Percentiles rank a stretch among this genome's conserved stretches.
Conservation (phyloP, 2,797 vertebrate genomes). For the Pelodytes ibericus region DNA sequence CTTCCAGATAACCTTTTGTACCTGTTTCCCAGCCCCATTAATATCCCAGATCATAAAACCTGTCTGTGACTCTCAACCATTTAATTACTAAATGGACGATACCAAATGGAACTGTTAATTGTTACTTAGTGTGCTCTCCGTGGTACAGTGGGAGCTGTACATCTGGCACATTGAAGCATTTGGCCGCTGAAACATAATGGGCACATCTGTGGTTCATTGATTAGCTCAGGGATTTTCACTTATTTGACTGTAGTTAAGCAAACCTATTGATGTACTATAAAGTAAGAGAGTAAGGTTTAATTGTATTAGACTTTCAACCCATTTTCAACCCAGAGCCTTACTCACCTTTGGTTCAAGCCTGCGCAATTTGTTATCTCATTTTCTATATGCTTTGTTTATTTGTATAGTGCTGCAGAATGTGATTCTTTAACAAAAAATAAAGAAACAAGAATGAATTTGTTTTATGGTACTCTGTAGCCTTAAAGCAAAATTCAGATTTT, state of each 20-base stretch:
- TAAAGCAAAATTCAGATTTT: no score
- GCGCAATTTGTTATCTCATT: no score
- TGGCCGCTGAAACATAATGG: not conserved
- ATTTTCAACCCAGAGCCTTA: no score
- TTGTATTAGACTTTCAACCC: no score
- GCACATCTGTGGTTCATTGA: slow-evolving; percentile 14
- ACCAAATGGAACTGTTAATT: not conserved
- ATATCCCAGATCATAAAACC: not conserved
- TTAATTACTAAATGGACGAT: not conserved
- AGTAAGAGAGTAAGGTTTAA: no score
- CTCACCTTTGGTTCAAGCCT: no score
- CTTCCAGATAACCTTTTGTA: not conserved
- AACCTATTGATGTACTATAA: slow-evolving; percentile 7
- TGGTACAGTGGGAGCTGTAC: not conserved
- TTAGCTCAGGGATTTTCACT: slow-evolving; percentile 21
- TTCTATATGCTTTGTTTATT: no score
- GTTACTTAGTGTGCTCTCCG: not conserved
- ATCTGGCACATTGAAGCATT: slow-evolving; percentile 17
- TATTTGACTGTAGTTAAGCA: not conserved
- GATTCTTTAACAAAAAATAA: no score
- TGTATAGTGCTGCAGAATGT: no score
- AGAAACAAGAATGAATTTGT: no score
- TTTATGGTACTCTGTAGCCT: no score
- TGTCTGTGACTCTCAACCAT: not conserved
- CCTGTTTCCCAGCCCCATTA: not conserved